Evolutionary conservation across 2,113 vertebrate genomes (phyloP).

Genomic region (Hyperopisus bebe): DNA sequence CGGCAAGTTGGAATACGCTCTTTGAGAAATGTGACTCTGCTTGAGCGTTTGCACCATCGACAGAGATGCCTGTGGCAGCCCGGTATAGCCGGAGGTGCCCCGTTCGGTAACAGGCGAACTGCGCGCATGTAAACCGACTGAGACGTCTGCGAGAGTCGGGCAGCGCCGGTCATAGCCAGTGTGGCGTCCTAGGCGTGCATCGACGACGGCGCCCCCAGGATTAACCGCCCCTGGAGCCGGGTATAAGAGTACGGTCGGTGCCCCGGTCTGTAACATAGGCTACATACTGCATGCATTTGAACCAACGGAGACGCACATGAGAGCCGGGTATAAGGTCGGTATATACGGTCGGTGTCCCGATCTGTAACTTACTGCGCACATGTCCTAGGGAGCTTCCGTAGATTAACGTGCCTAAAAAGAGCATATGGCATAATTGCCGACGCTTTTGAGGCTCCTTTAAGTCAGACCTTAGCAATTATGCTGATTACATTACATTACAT

Average conservation of each 20-base stretch:
- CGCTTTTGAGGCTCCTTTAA: not conserved
- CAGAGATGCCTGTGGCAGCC: not conserved
- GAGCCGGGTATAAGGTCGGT: too few species aligned
- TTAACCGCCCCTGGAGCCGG: not conserved
- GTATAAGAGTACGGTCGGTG: not conserved
- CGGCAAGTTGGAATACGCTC: not conserved
- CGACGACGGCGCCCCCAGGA: not conserved
- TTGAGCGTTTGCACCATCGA: not conserved
- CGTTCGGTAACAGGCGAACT: not conserved
- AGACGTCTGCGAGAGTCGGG: not conserved
- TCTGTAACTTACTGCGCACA: too few species aligned
- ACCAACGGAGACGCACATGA: not conserved
- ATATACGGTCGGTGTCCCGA: too few species aligned
- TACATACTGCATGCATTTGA: not conserved
- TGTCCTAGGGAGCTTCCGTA: not conserved
- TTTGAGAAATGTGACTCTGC: not conserved
- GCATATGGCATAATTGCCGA: not conserved
- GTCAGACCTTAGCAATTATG: not conserved
- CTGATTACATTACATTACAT: not conserved
- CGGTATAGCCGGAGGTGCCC: not conserved
- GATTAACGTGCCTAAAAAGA: not conserved
- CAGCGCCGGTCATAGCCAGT: not conserved
- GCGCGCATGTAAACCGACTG: not conserved
- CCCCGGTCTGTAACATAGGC: not conserved
- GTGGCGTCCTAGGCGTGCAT: not conserved